phyloP scores from a whole-genome alignment of 2,888 invertebrate genomes.

The Polietes domitor region DNA sequence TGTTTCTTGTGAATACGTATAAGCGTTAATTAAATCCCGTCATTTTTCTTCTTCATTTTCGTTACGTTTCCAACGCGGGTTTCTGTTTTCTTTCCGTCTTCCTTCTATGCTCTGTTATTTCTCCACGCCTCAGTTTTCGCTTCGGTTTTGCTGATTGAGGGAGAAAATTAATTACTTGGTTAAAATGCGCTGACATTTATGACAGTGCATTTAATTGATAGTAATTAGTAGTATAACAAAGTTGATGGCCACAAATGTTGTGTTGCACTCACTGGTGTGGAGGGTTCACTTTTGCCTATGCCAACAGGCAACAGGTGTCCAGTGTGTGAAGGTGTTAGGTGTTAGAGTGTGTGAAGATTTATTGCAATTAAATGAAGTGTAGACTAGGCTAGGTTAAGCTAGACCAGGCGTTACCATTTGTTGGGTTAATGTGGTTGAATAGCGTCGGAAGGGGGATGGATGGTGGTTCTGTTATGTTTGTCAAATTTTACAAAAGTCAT shows the following conservation, averaged over 20 bases:
- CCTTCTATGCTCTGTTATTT: neutral
- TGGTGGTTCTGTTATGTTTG: too few relatives aligned
- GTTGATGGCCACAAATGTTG: neutral
- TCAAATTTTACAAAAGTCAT: too few relatives aligned
- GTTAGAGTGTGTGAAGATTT: neutral
- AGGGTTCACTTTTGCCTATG: neutral
- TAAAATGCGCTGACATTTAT: conserved; percentile 57
- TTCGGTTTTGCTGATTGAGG: conserved; percentile 45
- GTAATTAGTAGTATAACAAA: conserved; percentile 46
- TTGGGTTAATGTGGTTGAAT: neutral
- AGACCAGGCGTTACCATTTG: neutral
- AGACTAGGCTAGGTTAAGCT: neutral
- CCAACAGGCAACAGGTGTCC: conserved; percentile 10
- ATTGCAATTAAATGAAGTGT: neutral
- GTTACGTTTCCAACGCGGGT: too few relatives aligned
- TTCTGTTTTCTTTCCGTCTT: neutral
- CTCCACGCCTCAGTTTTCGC: neutral
- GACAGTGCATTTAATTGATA: conserved; percentile 59
- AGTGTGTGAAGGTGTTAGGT: neutral
- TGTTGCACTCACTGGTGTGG: neutral
- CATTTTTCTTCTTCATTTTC: conserved; percentile 30
- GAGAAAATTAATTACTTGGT: conserved; percentile 59
- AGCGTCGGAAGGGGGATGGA: too few relatives aligned
- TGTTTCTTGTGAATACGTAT: conserved; percentile 23
- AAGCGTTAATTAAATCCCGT: conserved; percentile 61